These are phyloP conservation scores for Gryon sp. DNA, from an alignment of 1,140 invertebrate species.

Conservation along the genomic window DNA sequence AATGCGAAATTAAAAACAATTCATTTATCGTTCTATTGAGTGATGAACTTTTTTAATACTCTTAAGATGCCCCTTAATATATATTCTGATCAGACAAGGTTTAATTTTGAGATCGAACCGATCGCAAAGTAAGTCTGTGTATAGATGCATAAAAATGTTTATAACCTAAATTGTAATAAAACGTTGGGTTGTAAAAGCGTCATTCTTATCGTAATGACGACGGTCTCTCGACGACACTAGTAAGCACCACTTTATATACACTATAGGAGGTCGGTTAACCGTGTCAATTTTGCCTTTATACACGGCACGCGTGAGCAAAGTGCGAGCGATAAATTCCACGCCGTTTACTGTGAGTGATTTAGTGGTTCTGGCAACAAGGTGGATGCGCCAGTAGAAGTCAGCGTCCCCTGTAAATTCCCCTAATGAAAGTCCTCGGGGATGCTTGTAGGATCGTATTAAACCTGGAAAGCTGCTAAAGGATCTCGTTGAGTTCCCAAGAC, in stretches of 20 bases:
- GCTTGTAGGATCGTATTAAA: slow-evolving; percentile 75
- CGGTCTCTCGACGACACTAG: slow-evolving; percentile 1
- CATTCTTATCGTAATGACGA: slow-evolving; percentile 40
- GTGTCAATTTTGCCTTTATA: slow-evolving; percentile 69
- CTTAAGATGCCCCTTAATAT: no score
- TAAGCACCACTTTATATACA: slow-evolving; percentile 47
- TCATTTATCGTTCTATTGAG: no score
- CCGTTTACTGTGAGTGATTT: slow-evolving; percentile 73
- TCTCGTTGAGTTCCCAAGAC: slow-evolving; percentile 60
- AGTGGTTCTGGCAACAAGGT: slow-evolving; percentile 58
- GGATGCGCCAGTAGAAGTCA: slow-evolving; percentile 53
- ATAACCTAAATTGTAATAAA: slow-evolving; percentile 47
- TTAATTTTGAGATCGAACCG: slow-evolving; percentile 33
- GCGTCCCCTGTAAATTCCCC: slow-evolving; percentile 75
- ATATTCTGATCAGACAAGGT: no score
- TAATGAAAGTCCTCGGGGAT: slow-evolving; percentile 77
- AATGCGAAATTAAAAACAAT: no score
- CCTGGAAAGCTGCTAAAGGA: slow-evolving; percentile 72
- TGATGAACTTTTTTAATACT: no score
- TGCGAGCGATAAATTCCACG: slow-evolving; percentile 71
- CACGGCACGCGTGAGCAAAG: slow-evolving; percentile 63
- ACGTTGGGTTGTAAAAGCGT: slow-evolving; percentile 47
- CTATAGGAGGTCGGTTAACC: slow-evolving; percentile 59
- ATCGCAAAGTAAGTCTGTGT: slow-evolving; percentile 18
- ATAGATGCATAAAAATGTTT: slow-evolving; percentile 38